Evolutionary conservation across 1,140 invertebrate genomes (phyloP), one percentile per base, ranked within the genome.

Genomic region (Bemisia tabaci): DNA sequence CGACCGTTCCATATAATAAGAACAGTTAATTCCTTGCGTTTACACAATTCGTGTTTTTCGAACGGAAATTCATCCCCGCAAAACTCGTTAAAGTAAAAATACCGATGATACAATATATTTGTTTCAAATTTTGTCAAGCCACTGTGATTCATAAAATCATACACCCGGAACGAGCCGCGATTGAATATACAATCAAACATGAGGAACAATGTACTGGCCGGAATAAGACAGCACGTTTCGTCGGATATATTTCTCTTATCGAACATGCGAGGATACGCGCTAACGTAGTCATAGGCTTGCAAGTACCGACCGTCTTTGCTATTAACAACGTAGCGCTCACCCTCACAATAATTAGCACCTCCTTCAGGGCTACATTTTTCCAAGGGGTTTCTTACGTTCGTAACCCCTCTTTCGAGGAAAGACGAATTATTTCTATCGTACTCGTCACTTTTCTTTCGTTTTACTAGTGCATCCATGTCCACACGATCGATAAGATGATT

Each of bases 211-310:
- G 17, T 48, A 17, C 17, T 48, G 5, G 33, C 33, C 33, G 33
- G 33, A 9, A 48, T 48, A 5, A 48, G 17, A 48, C 33, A 48
- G 33, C 61, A 62, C 24, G 61, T 62, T 62, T 62, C 61, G 24
- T 62, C 61, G 1, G 61, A 62, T 5, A 62, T 23, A 25, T 62
- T 62, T 21, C 21, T 25, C 2, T 26, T 23, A 25, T 62, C 61
- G 23, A 62, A 25, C 24, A 62, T 23, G 21, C 23, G 23, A 17
- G 61, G 61, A 25, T 62, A 62, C 61, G 61, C 61, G 23, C 22
- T 25, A 2, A 23, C 26, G 22, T 62, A 62, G 25, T 62, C 61
- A 24, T 23, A 62, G 21, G 23, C 61, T 11, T 62, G 61, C 5
- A 62, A 21, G 11, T 62, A 23, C 2, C 1, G 22, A 23, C 1